Base-by-base conservation (phyloP, 2,888 invertebrate genomes). In the Chrysina gloriosa region DNA sequence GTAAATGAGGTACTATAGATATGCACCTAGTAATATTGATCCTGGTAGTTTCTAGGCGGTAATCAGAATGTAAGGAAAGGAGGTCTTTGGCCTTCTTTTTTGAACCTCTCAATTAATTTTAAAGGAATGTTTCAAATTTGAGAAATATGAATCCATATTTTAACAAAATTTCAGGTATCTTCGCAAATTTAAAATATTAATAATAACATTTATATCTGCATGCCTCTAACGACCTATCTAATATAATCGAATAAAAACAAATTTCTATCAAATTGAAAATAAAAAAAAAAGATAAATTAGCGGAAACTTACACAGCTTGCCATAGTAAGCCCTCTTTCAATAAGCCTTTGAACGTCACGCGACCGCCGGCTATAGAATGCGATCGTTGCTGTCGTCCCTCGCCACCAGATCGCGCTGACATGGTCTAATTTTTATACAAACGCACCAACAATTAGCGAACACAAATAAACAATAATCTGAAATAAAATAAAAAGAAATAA, bases 321-420 rank as follows among this genome's bases (percentile, higher is more conserved):
- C 79, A 78, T 66, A 76, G 75, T 52, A 78, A 76, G 78, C 80
- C 80, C 79, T 82, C 82, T 80, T 78, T 78, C 70, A 82, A 76
- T 68, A 83, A 71, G 45, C 80, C 81, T 70, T 81, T 78, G 73
- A 83, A 82, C 21, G 81, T 80, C 21, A 80, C 72, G 45, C 81
- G 73, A 42, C 81, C 73, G 64, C 79, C 75, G 66, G 75, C 78
- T 70, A 81, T 74, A 31, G 82, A 82, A 70, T 81, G 79, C 69
- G 81, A 80, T 34, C 82, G 77, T 65, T 80, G 81, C 68, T 80
- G 79, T 61, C 81, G 74, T 48, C 79, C 77, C 61, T 80, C 78
- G 68, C 80, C 82, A 72, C 79, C 80, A 75, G 82, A 81, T 70
- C 78, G 77, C 63, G 81, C 77, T 48, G 82, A 81, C 82, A 83